Evolutionary conservation across 2,113 vertebrate genomes (phyloP).

Genomic region (Anoura caudifer): DNA sequence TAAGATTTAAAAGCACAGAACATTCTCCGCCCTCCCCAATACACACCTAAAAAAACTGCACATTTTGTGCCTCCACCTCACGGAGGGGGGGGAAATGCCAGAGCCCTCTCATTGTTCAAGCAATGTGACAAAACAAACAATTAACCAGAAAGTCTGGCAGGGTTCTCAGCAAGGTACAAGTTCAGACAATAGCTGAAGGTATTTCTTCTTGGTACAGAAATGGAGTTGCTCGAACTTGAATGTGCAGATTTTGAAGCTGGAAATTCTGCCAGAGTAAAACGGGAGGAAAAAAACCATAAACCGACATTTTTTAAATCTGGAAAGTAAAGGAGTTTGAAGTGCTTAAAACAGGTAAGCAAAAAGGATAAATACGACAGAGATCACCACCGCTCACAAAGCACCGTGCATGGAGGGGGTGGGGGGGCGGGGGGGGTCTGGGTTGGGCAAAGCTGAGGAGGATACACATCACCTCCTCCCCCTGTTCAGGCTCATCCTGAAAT

Average conservation of each 20-base stretch:
- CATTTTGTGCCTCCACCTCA: constrained; percentile 26
- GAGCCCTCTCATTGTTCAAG: constrained; percentile 36
- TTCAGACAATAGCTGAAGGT: constrained; percentile 53
- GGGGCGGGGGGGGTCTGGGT: background rate
- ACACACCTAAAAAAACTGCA: background rate
- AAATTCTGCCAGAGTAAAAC: constrained; percentile 11
- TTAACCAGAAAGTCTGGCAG: constrained; percentile 20
- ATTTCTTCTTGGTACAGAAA: constrained; percentile 47
- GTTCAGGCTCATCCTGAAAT: background rate
- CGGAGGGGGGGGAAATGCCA: background rate
- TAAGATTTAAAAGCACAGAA: constrained; percentile 1
- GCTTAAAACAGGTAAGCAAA: background rate
- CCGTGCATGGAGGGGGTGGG: too few relatives aligned
- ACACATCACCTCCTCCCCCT: background rate
- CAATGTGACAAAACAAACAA: constrained; percentile 50
- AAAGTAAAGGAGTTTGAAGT: background rate
- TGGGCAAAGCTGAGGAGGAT: background rate
- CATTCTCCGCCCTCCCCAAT: too few relatives aligned
- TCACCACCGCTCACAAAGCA: background rate
- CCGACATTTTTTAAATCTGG: background rate
- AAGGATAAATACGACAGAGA: background rate
- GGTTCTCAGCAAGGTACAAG: constrained; percentile 50
- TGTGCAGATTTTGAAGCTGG: background rate
- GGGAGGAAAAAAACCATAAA: background rate
- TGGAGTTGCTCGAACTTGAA: constrained; percentile 58